A percentile compares a stretch with the other conserved stretches of the same genome.
These are phyloP conservation scores for Syngnathoides biaculeatus DNA, from an alignment of 2,113 vertebrate species.

Conservation along the genomic window DNA sequence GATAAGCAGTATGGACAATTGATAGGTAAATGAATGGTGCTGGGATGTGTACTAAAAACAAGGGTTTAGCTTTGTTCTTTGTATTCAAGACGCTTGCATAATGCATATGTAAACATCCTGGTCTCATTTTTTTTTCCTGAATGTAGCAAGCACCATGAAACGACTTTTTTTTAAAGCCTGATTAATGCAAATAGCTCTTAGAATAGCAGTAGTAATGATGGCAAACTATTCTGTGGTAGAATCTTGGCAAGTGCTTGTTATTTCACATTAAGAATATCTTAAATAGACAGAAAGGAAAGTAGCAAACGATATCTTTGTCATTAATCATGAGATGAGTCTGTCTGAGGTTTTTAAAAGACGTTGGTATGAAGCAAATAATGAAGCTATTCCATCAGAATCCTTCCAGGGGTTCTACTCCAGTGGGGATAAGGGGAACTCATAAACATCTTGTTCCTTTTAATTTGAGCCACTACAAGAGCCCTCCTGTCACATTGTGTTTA, in stretches of 20 bases:
- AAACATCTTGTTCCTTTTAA: conserved; percentile 41
- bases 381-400: conserved; percentile 55
- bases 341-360: conserved; percentile 53
- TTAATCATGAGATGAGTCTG: conserved; percentile 34
- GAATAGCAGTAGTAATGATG: conserved; percentile 36
- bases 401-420: conserved; percentile 30
- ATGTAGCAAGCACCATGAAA: conserved; percentile 27
- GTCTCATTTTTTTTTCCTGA: conserved; percentile 18
- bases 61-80: conserved; percentile 5
- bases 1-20: too few species aligned
- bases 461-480: conserved; percentile 30
- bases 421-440: conserved; percentile 1
- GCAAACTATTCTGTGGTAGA: conserved; percentile 26
- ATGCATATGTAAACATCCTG: conserved; percentile 23
- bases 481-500: conserved; percentile 34
- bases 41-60: conserved; percentile 17
- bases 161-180: conserved; percentile 22
- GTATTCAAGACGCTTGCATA: conserved; percentile 15
- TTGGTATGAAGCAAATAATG: conserved; percentile 50
- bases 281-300: conserved; percentile 10
- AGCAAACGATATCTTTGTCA: conserved; percentile 25
- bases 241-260: conserved; percentile 14
- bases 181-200: conserved; percentile 48
- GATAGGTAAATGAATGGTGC: conserved; percentile 26
- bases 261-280: conserved; percentile 20